These are phyloP conservation scores for Oreonectes daqikongensis DNA, from an alignment of 2,797 vertebrate species.

Conservation along the genomic window DNA sequence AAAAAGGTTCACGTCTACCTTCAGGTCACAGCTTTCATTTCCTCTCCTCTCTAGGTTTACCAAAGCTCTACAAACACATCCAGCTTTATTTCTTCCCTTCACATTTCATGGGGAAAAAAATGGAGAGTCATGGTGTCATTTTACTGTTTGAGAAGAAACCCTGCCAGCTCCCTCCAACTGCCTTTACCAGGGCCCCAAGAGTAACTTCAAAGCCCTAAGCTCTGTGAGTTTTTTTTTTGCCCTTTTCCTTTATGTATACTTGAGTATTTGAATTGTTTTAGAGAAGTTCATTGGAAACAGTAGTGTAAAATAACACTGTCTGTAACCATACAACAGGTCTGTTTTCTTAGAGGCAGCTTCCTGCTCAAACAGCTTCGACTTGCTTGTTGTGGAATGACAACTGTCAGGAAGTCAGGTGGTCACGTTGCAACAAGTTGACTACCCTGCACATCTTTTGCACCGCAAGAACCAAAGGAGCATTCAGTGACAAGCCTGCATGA, in stretches of 20 bases:
- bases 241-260: not conserved
- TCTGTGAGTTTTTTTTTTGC: slow-evolving; percentile 35
- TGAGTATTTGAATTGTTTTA: slow-evolving; percentile 39
- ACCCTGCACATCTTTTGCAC: slow-evolving; percentile 52
- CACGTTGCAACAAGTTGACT: slow-evolving; percentile 53
- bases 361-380: slow-evolving; percentile 48
- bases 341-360: slow-evolving; percentile 40
- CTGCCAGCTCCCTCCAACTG: slow-evolving; percentile 68
- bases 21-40: slow-evolving; percentile 20
- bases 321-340: slow-evolving; percentile 14
- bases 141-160: slow-evolving; percentile 67
- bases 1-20: slow-evolving; percentile 34
- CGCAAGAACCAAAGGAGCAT: slow-evolving; percentile 47
- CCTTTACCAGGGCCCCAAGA: slow-evolving; percentile 15
- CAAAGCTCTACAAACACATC: slow-evolving; percentile 67
- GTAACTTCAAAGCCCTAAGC: not conserved
- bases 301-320: not conserved
- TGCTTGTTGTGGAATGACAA: slow-evolving; percentile 61
- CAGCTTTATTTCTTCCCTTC: slow-evolving; percentile 71
- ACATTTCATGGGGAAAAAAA: slow-evolving; percentile 72
- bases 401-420: slow-evolving; percentile 61
- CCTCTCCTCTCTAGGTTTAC: slow-evolving; percentile 47
- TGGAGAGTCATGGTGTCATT: slow-evolving; percentile 74
- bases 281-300: slow-evolving; percentile 24
- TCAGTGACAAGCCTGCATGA: not conserved